phyloP scores from a whole-genome alignment of 2,797 vertebrate genomes.

The Sciurus carolinensis region DNA sequence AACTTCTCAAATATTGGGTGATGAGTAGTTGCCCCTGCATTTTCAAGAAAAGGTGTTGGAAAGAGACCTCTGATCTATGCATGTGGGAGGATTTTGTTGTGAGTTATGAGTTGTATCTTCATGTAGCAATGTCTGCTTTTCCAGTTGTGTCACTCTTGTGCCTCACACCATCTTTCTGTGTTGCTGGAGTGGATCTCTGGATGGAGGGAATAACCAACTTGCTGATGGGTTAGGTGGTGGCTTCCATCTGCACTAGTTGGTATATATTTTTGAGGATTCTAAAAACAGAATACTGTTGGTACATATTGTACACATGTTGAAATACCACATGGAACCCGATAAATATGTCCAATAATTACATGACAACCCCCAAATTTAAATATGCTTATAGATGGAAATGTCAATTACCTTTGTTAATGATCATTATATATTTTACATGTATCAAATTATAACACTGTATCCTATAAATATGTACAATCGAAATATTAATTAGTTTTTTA shows the following conservation, averaged over 20 bases:
- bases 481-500: background rate
- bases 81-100: rapidly evolving
- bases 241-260: background rate
- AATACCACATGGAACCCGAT: background rate
- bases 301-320: background rate
- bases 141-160: no score
- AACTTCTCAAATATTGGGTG: background rate
- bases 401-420: background rate
- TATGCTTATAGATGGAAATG: background rate
- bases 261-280: background rate
- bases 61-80: rapidly evolving
- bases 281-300: background rate
- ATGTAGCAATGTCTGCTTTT: background rate
- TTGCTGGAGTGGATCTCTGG: background rate
- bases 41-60: background rate
- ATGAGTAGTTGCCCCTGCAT: background rate
- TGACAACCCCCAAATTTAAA: background rate
- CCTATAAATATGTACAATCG: background rate
- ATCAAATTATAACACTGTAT: background rate
- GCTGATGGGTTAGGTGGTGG: background rate
- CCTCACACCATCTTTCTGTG: background rate
- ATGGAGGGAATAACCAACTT: background rate
- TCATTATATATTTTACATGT: background rate
- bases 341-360: background rate
- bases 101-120: rapidly evolving